A percentile compares a stretch with the other conserved stretches of the same genome.
Conservation (phyloP, 2,888 invertebrate genomes). For the Brachyptera putata region DNA sequence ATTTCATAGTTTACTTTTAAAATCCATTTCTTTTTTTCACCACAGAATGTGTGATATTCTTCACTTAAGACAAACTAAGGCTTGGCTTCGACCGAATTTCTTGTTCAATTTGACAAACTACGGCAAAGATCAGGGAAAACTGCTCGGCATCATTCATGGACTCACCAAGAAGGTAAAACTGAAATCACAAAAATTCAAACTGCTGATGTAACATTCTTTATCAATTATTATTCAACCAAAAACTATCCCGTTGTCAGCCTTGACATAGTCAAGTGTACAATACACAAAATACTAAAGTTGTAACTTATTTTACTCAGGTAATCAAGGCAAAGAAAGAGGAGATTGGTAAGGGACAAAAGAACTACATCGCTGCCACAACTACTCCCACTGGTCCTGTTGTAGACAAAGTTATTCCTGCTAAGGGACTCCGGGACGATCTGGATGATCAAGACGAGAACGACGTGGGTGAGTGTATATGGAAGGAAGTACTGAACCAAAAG, state of each 20-base stretch:
- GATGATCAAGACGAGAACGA: conserved; percentile 81
- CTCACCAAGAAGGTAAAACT: conserved; percentile 63
- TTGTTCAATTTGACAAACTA: conserved; percentile 72
- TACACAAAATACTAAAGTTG: too few species aligned
- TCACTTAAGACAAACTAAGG: conserved; percentile 73
- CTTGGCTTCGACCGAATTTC: conserved; percentile 73
- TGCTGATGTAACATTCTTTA: too few species aligned
- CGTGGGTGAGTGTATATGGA: conserved; percentile 61
- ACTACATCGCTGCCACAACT: conserved; percentile 23
- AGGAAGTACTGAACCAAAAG: too few species aligned
- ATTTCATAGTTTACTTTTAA: too few species aligned
- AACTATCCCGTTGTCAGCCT: too few species aligned
- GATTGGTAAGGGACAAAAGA: conserved; percentile 23
- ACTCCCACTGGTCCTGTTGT: conserved; percentile 42
- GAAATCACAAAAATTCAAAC: too few species aligned
- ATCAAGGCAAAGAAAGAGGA: conserved; percentile 31
- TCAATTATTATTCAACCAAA: too few species aligned
- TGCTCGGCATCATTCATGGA: conserved; percentile 72
- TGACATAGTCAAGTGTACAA: too few species aligned
- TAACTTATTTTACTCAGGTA: too few species aligned
- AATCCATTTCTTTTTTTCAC: too few species aligned
- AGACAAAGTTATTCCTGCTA: conserved; percentile 42
- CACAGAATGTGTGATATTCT: conserved; percentile 75
- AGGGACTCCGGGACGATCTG: conserved; percentile 71
- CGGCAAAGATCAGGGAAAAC: conserved; percentile 67